A percentile compares a stretch with the other conserved stretches of the same genome.
phyloP scores from a whole-genome alignment of 64 coral and sea anemone genomes.

The Stichodactyla helianthus region DNA sequence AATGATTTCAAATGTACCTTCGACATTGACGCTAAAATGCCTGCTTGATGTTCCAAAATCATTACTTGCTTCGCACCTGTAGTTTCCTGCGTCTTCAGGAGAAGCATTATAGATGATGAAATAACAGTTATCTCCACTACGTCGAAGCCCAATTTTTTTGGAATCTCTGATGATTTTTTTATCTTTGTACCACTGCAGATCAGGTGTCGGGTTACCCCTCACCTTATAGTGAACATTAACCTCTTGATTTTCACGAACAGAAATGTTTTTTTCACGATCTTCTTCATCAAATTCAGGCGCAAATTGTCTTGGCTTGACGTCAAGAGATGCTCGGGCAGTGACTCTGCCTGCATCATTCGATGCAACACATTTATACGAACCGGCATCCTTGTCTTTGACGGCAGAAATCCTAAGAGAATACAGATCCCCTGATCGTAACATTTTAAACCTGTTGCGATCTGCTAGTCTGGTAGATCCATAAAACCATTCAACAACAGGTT shows the following conservation, averaged over 20 bases:
- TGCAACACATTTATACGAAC: slow-evolving; percentile 80
- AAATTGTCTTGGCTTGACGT: slow-evolving; percentile 53
- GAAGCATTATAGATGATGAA: slow-evolving; percentile 45
- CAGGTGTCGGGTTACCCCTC: slow-evolving; percentile 52
- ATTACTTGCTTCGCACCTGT: slow-evolving; percentile 57
- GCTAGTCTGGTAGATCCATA: slow-evolving; percentile 54
- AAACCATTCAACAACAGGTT: slow-evolving; percentile 72
- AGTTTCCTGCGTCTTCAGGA: slow-evolving; percentile 56
- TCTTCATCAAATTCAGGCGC: slow-evolving; percentile 42
- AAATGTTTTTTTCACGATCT: slow-evolving; percentile 6
- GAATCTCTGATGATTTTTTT: slow-evolving; percentile 29
- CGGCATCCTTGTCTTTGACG: slow-evolving; percentile 51
- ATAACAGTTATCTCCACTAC: slow-evolving; percentile 26
- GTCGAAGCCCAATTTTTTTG: slow-evolving; percentile 23
- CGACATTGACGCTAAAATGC: slow-evolving; percentile 16
- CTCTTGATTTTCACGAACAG: slow-evolving; percentile 53
- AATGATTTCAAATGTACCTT: not conserved
- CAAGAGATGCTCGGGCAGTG: slow-evolving; percentile 42
- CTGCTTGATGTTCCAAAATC: slow-evolving; percentile 43
- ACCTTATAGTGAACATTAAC: slow-evolving; percentile 49
- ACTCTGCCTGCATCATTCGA: slow-evolving; percentile 68
- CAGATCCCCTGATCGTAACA: slow-evolving; percentile 17
- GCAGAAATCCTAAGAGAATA: slow-evolving; percentile 49
- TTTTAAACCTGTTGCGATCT: slow-evolving; percentile 32
- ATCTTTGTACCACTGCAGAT: slow-evolving; percentile 56